These are phyloP conservation scores for Schizaphis graminum DNA, from an alignment of 2,888 invertebrate species.

Conservation along the genomic window DNA sequence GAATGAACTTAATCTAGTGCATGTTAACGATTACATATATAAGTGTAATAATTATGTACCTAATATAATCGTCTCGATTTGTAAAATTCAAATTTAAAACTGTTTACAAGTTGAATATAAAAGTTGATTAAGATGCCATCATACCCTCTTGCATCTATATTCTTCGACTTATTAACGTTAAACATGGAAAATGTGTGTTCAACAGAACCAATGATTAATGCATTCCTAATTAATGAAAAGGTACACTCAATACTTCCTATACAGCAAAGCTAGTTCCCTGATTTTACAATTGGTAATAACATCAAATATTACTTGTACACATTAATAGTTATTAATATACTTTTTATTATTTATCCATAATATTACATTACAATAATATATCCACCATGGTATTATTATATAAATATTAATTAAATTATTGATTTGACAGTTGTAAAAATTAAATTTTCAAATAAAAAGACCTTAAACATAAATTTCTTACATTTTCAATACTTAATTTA, in stretches of 20 bases:
- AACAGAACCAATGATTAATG: background rate
- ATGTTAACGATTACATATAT: background rate
- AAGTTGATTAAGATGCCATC: background rate
- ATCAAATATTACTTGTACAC: too few relatives aligned
- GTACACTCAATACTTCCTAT: background rate
- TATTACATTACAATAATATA: too few relatives aligned
- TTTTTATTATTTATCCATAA: too few relatives aligned
- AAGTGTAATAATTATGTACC: background rate
- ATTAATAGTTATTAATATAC: too few relatives aligned
- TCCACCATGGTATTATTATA: background rate
- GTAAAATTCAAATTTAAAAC: background rate
- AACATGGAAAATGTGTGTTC: background rate
- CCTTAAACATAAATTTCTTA: background rate
- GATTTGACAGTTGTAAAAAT: background rate
- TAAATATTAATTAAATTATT: background rate
- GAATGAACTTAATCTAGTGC: background rate
- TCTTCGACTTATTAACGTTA: background rate
- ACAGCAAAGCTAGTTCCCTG: background rate
- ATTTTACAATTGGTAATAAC: background rate
- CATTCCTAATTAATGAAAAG: background rate
- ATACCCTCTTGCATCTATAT: background rate
- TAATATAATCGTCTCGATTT: background rate
- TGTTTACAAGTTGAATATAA: background rate
- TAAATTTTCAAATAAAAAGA: background rate
- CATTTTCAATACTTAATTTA: background rate